These are phyloP conservation scores for Schrankia costaestrigalis DNA, from an alignment of 2,888 invertebrate genomes.

Conservation along the genomic window DNA sequence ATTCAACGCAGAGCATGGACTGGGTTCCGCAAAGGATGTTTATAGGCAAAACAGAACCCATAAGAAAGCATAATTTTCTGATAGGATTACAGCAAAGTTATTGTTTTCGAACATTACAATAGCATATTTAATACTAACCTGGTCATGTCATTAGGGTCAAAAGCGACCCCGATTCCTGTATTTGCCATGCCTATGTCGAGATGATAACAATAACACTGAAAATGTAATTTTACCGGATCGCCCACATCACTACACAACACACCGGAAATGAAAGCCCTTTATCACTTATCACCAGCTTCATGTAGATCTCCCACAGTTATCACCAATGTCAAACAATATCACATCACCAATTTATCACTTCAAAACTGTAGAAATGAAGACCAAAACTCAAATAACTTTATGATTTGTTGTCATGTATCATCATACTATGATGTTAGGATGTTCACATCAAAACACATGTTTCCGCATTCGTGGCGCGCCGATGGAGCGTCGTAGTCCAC, in stretches of 20 bases:
- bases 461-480: slow-evolving; percentile 56
- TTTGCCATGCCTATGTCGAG: slow-evolving; percentile 63
- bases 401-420: slow-evolving; percentile 72
- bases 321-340: slow-evolving; percentile 30
- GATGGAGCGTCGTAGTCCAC: slow-evolving; percentile 47
- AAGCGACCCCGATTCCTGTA: slow-evolving; percentile 82
- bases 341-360: slow-evolving; percentile 28
- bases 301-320: slow-evolving; percentile 23
- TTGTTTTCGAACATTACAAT: neutral
- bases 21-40: no score
- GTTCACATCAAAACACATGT: slow-evolving; percentile 78
- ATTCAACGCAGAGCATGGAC: no score
- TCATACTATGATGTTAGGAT: no score
- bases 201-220: slow-evolving; percentile 36
- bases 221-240: slow-evolving; percentile 47
- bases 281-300: slow-evolving; percentile 47
- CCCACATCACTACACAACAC: slow-evolving; percentile 46
- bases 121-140: slow-evolving; percentile 57
- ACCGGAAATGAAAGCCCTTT: slow-evolving; percentile 56
- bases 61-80: no score
- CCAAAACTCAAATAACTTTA: slow-evolving; percentile 47
- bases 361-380: slow-evolving; percentile 30
- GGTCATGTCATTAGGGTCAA: slow-evolving; percentile 85
- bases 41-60: no score
- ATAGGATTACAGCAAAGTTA: no score